Evolutionary conservation across 2,797 vertebrate genomes (phyloP).

Genomic region (Hyperoplus lanceolatus): DNA sequence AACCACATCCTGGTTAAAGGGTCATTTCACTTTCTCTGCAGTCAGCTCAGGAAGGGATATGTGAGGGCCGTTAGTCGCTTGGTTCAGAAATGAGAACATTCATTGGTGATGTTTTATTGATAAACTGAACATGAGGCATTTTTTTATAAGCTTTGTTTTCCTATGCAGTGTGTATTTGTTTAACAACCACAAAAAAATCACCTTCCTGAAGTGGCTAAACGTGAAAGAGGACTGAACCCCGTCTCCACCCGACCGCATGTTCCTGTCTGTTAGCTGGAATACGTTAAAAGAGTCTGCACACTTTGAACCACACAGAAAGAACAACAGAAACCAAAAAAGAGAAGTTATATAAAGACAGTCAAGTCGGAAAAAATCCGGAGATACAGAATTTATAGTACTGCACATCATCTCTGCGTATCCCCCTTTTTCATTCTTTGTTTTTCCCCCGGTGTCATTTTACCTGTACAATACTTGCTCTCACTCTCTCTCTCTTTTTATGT

Average conservation of each 20-base stretch:
- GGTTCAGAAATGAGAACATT: constrained; percentile 70
- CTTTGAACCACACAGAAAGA: constrained; percentile 95
- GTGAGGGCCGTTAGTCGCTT: constrained; percentile 36
- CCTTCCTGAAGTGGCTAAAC: constrained; percentile 77
- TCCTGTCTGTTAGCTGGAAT: constrained; percentile 85
- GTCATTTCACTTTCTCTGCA: constrained; percentile 90
- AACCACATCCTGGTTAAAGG: constrained; percentile 83
- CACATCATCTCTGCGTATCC: constrained; percentile 80
- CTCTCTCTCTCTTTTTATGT: not conserved
- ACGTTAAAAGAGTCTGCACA: constrained; percentile 87
- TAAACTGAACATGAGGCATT: constrained; percentile 43
- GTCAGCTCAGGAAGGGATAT: constrained; percentile 76
- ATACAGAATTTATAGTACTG: constrained; percentile 98
- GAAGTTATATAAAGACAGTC: constrained; percentile 95
- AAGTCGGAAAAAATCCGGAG: constrained; percentile 94
- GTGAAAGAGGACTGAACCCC: constrained; percentile 65
- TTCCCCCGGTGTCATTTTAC: constrained; percentile 36
- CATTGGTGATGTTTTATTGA: constrained; percentile 60
- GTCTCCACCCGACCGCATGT: constrained; percentile 41
- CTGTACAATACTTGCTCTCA: constrained; percentile 74
- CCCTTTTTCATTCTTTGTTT: constrained; percentile 36
- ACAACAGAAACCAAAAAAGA: constrained; percentile 90
- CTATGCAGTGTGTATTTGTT: constrained; percentile 30
- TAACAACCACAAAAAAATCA: constrained; percentile 17
- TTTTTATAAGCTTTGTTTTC: constrained; percentile 7